Evolutionary conservation across 2,888 invertebrate species (phyloP).

Genomic region (Onthophagus sagittarius): DNA sequence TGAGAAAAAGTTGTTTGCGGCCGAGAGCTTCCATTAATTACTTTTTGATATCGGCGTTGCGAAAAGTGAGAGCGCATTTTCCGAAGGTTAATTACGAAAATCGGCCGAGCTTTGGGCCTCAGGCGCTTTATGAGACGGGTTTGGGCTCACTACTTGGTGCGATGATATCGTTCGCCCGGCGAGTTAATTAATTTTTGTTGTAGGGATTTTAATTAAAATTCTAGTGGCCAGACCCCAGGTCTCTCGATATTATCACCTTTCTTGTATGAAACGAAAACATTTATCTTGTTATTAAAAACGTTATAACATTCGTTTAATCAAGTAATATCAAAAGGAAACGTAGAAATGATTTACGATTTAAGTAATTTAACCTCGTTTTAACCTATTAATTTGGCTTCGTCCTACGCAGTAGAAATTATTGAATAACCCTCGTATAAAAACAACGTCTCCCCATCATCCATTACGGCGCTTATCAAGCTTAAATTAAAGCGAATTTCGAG

Average conservation of each 20-base stretch:
- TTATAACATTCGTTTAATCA: neutral
- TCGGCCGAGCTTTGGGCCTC: neutral
- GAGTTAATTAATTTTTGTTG: neutral
- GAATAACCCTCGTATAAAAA: neutral
- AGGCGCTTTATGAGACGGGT: neutral
- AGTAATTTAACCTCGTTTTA: neutral
- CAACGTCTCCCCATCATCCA: conserved; percentile 10
- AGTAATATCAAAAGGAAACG: neutral
- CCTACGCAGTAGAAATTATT: neutral
- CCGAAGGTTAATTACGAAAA: neutral
- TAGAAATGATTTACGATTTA: neutral
- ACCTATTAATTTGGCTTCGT: neutral
- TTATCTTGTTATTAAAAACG: neutral
- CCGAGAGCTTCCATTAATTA: neutral
- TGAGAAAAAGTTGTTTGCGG: neutral
- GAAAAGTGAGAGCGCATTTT: neutral
- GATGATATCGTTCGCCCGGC: neutral
- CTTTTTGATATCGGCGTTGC: neutral
- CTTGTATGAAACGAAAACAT: neutral
- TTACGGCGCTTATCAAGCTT: conserved; percentile 22
- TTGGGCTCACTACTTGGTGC: neutral
- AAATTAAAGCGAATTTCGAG: conserved; percentile 21
- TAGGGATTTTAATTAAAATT: neutral
- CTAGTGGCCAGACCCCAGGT: neutral
- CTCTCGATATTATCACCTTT: neutral